These are phyloP conservation scores for Operophtera brumata DNA, from an alignment of 2,888 invertebrate species.

Conservation along the genomic window DNA sequence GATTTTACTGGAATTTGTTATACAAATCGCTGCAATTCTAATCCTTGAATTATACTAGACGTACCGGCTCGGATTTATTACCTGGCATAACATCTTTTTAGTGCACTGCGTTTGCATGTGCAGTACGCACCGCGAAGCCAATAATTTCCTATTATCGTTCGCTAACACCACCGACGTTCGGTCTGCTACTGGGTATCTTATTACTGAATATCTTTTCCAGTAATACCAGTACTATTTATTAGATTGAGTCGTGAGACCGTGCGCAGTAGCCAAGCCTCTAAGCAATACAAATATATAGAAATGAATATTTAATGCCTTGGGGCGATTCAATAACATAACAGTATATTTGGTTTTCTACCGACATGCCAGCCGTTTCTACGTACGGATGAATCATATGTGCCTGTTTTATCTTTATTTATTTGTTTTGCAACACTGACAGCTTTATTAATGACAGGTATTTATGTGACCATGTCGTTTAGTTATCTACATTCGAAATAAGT, in stretches of 20 bases:
- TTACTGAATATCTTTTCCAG: constrained; percentile 66
- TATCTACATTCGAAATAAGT: constrained; percentile 21
- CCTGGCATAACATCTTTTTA: constrained; percentile 28
- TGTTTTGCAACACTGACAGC: constrained; percentile 19
- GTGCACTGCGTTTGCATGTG: constrained; percentile 19
- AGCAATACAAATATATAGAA: constrained; percentile 71
- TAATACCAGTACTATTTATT: constrained; percentile 74
- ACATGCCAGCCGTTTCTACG: constrained; percentile 15
- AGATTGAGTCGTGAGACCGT: constrained; percentile 76
- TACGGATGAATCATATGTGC: constrained; percentile 16
- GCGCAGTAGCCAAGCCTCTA: constrained; percentile 56
- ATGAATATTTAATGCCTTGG: constrained; percentile 46
- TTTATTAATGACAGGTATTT: constrained; percentile 18
- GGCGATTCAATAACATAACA: constrained; percentile 51
- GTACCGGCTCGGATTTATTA: constrained; percentile 13
- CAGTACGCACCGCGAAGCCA: constrained; percentile 44
- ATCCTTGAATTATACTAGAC: constrained; percentile 19
- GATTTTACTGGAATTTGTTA: constrained; percentile 49
- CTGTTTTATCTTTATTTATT: constrained; percentile 21
- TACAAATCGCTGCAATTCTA: constrained; percentile 39
- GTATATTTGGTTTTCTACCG: constrained; percentile 39
- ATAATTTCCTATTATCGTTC: constrained; percentile 65
- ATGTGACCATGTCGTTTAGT: constrained; percentile 13
- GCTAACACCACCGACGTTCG: constrained; percentile 52
- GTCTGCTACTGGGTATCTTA: constrained; percentile 69